These are phyloP conservation scores for Mythimna vitellina DNA, from an alignment of 2,888 invertebrate genomes.

Conservation along the genomic window DNA sequence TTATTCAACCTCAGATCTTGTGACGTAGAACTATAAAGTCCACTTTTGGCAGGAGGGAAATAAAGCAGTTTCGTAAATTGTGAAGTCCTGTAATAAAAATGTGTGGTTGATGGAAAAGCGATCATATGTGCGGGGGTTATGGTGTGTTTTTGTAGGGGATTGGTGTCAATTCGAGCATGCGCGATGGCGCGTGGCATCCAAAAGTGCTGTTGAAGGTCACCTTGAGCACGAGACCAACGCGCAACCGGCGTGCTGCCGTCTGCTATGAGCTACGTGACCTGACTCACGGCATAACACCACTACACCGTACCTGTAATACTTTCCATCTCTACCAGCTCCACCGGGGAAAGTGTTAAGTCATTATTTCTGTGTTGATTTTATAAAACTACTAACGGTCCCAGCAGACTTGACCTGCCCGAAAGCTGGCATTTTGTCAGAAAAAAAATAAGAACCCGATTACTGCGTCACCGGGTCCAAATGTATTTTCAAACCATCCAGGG, in stretches of 20 bases:
- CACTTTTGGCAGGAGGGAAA: constrained; percentile 21
- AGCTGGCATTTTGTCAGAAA: no score
- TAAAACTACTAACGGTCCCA: no score
- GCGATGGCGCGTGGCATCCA: constrained; percentile 79
- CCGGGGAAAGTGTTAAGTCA: neutral
- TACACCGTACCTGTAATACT: constrained; percentile 25
- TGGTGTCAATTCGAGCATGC: constrained; percentile 80
- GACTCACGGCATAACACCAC: constrained; percentile 43
- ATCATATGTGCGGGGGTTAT: constrained; percentile 63
- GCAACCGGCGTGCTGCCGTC: neutral
- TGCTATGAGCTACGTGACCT: constrained; percentile 60
- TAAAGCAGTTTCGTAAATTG: constrained; percentile 56
- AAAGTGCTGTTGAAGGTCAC: constrained; percentile 85
- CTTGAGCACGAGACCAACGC: constrained; percentile 72
- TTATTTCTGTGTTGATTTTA: neutral
- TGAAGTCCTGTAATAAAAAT: constrained; percentile 72
- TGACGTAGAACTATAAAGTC: constrained; percentile 20
- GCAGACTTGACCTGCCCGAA: no score
- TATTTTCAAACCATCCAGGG: no score
- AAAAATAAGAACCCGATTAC: no score
- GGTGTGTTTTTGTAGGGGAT: constrained; percentile 67
- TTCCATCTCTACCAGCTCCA: neutral
- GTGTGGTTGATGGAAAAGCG: constrained; percentile 48
- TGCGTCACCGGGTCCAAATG: no score
- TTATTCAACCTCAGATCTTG: constrained; percentile 42